A percentile compares a stretch with the other conserved stretches of the same genome.
phyloP scores from a whole-genome alignment of 2,888 invertebrate genomes.

The Chrysina gloriosa region DNA sequence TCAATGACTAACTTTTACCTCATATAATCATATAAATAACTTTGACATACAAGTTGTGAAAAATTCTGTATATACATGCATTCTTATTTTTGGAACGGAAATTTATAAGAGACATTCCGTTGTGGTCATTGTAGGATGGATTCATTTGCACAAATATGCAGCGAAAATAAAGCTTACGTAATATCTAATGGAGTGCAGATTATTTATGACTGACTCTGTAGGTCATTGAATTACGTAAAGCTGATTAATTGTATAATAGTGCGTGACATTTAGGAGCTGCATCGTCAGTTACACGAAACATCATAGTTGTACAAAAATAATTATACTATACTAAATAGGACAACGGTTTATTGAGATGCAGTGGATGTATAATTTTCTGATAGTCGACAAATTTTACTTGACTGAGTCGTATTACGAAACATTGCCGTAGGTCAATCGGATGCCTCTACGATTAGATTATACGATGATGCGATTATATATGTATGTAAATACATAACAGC shows the following conservation, averaged over 20 bases:
- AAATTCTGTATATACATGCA: no score
- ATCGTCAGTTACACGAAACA: background rate
- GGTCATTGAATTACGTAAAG: background rate
- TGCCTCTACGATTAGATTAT: background rate
- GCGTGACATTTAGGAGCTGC: conserved; percentile 24
- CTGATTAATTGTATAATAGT: conserved; percentile 18
- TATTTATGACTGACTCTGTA: background rate
- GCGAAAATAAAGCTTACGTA: background rate
- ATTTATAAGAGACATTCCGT: background rate
- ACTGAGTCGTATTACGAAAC: background rate
- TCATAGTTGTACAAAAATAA: conserved; percentile 1
- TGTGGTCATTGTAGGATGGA: conserved; percentile 8
- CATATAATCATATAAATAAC: no score
- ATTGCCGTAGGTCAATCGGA: background rate
- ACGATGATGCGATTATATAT: background rate
- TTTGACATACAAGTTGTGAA: no score
- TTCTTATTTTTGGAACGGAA: background rate
- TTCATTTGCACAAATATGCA: background rate
- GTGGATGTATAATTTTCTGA: conserved; percentile 18
- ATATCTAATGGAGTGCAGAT: conserved; percentile 10
- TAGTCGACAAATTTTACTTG: background rate
- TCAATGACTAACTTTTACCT: no score
- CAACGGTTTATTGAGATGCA: background rate
- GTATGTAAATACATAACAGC: background rate
- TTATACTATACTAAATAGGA: conserved; percentile 4